Percentiles rank a stretch among this genome's conserved stretches.
phyloP scores from a whole-genome alignment of 2,888 invertebrate species.

The Amphiduros pacificus region DNA sequence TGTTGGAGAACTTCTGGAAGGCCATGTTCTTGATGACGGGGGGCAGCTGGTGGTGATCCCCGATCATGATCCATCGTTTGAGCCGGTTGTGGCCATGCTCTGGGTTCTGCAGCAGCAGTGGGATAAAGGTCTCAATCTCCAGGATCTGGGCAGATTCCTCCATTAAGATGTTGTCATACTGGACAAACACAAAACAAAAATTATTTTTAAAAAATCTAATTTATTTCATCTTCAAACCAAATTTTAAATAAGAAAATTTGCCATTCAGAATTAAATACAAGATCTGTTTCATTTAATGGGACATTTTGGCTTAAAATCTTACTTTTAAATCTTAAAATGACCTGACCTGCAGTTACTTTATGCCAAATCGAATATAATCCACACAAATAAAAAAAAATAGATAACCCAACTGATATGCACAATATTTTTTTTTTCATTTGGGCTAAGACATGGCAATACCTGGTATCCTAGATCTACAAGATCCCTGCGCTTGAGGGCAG shows the following conservation, averaged over 20 bases:
- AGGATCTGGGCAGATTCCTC: slow-evolving; percentile 98
- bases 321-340: no score
- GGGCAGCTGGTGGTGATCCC: slow-evolving; percentile 97
- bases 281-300: no score
- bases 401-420: no score
- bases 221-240: no score
- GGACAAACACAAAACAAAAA: no score
- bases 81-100: slow-evolving; percentile 92
- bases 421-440: no score
- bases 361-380: neutral
- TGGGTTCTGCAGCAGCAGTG: slow-evolving; percentile 93
- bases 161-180: slow-evolving; percentile 98
- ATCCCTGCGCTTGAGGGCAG: slow-evolving; percentile 93
- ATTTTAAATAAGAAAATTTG: no score
- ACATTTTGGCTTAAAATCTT: no score
- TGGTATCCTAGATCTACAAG: slow-evolving; percentile 83
- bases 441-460: no score
- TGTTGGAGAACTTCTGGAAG: slow-evolving; percentile 99
- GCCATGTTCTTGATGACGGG: slow-evolving; percentile 99
- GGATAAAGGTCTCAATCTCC: slow-evolving; percentile 99
- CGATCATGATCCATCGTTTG: slow-evolving; percentile 99
- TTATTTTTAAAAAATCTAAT: no score
- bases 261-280: no score
- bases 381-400: neutral
- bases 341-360: no score